A percentile compares a stretch with the other conserved stretches of the same genome.
Conservation (phyloP, 1,140 invertebrate species). For the Aphidius ervi region DNA sequence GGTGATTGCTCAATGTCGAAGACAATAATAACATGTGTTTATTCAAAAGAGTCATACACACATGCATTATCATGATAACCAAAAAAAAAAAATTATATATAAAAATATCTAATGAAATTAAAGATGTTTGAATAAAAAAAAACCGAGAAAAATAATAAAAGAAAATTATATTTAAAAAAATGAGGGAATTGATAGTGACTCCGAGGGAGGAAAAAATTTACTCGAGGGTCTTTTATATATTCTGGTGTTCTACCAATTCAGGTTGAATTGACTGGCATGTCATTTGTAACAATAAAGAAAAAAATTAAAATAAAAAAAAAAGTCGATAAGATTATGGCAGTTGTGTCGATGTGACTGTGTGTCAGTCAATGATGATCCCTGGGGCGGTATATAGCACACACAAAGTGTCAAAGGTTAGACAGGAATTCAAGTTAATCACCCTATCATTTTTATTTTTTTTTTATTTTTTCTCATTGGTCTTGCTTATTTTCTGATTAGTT, state of each 20-base stretch:
- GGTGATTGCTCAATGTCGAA: constrained; percentile 32
- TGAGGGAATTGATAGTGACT: too few relatives aligned
- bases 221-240: constrained; percentile 21
- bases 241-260: constrained; percentile 25
- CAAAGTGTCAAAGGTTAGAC: background rate
- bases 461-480: too few relatives aligned
- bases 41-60: constrained; percentile 15
- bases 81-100: too few relatives aligned
- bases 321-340: background rate
- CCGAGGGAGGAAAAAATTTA: constrained; percentile 4
- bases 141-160: background rate
- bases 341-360: background rate
- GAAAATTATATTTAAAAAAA: background rate
- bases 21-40: constrained; percentile 27
- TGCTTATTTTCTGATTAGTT: too few relatives aligned
- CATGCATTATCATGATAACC: background rate
- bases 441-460: too few relatives aligned
- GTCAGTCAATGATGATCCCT: background rate
- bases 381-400: too few relatives aligned
- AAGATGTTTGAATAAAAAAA: constrained; percentile 13
- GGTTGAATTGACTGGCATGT: constrained; percentile 32
- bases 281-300: constrained; percentile 32
- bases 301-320: background rate
- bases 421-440: constrained; percentile 4
- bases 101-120: too few relatives aligned